These are phyloP conservation scores for Microcaecilia unicolor DNA, from an alignment of 2,797 vertebrate species.

Conservation along the genomic window DNA sequence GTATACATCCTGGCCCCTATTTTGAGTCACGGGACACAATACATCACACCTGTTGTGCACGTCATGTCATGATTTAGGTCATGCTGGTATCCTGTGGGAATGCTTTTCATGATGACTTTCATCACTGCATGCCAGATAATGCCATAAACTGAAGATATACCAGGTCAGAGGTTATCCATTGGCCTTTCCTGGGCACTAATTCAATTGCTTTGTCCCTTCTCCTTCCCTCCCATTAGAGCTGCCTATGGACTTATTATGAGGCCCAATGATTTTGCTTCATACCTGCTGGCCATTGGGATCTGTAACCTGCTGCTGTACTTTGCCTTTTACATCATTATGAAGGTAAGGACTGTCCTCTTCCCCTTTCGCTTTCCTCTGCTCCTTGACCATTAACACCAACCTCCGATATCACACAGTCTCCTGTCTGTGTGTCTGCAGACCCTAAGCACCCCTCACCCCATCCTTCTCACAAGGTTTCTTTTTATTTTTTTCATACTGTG, in stretches of 20 bases:
- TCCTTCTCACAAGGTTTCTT: too few species aligned
- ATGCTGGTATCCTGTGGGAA: too few species aligned
- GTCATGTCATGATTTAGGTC: too few species aligned
- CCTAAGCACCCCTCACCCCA: too few species aligned
- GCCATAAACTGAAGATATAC: accelerated
- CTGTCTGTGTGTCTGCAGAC: too few species aligned
- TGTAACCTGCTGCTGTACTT: conserved; percentile 97
- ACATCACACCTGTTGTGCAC: too few species aligned
- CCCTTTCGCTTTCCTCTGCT: neutral
- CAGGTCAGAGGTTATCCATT: accelerated
- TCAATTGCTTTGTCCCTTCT: neutral
- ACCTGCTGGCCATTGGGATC: conserved; percentile 91
- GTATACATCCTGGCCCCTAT: too few species aligned
- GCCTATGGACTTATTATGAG: conserved; percentile 83
- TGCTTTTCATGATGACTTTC: too few species aligned
- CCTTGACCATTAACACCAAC: too few species aligned
- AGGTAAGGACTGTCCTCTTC: conserved; percentile 49
- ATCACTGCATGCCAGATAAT: accelerated
- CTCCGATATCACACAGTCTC: too few species aligned
- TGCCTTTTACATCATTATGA: conserved; percentile 98
- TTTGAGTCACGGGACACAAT: too few species aligned
- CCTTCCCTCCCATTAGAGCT: conserved; percentile 51
- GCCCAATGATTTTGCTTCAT: conserved; percentile 93
- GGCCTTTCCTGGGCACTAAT: neutral
- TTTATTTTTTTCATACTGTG: too few species aligned